Base-by-base conservation (phyloP, 1,140 invertebrate species). In the Drosophila orena region DNA sequence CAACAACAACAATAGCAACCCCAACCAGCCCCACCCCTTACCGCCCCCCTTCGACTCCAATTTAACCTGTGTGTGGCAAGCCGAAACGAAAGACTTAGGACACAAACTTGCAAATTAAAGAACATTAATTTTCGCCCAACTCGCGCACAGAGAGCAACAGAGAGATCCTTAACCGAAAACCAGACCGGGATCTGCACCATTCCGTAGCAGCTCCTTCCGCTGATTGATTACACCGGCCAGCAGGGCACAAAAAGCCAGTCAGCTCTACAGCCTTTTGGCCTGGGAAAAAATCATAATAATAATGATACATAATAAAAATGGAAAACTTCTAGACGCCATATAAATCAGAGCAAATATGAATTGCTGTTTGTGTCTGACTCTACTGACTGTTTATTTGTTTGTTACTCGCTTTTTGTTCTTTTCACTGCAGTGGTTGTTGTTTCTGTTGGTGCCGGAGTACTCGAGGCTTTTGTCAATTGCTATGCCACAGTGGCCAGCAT, bases 221-320 rank as follows among this genome's bases (percentile, higher is more conserved):
- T 88, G 84, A 88, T 89, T 89, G 84, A 89, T 89, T 89, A 79
- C 84, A 86, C 62, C 65, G 60, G 56, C 49, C 57, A 55, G 49
- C 66, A 24, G 42, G 34, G 59, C 46, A 64, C 42, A 69, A 47
- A 27, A 46, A 46, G 30, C 12, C n/a, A 43, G 64, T 24, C 60
- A 46, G 38, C 11, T 20, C 35, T 12, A 30, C 38, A 52, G 50
- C 37, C 35, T 58, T 44, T 62, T 62, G 34, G 75, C 73, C 62
- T 77, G 73, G 72, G 73, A 77, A 77, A 77, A 77, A 70, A 79
- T 84, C 80, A 79, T 83, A 88, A 89, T 88, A 81, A 89, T 89
- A 88, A 88, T 88, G 86, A 90, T 88, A 76, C 76, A 89, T 90
- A 89, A 89, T 89, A 89, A 89, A 89, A 89, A 89, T 89, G 84